Evolutionary conservation across 2,113 vertebrate genomes (phyloP).

Genomic region (Pampusana beccarii): DNA sequence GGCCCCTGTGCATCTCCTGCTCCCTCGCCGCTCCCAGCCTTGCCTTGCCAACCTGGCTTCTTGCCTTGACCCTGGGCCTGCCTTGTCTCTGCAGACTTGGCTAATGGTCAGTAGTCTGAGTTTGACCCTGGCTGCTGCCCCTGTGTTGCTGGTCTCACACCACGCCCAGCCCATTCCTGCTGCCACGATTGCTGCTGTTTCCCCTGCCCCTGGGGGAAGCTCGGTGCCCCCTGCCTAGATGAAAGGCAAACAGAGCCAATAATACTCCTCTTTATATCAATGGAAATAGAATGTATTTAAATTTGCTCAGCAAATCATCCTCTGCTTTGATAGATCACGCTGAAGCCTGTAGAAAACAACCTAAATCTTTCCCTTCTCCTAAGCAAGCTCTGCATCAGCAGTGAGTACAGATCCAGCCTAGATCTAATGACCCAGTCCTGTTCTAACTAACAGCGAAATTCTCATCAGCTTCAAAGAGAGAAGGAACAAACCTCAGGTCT

Average conservation of each 20-base stretch:
- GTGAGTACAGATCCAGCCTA: accelerated
- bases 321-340: neutral
- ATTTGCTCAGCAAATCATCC: neutral
- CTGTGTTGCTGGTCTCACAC: neutral
- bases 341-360: neutral
- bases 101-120: neutral
- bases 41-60: neutral
- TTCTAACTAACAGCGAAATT: neutral
- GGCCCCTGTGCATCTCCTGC: neutral
- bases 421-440: neutral
- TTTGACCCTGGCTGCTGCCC: accelerated
- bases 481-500: neutral
- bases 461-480: neutral
- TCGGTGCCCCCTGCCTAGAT: neutral
- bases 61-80: neutral
- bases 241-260: neutral
- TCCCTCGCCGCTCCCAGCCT: accelerated
- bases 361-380: neutral
- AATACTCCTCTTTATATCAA: neutral
- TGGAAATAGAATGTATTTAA: neutral
- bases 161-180: neutral
- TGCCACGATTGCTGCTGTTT: accelerated
- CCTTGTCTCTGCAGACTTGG: neutral
- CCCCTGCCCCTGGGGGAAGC: neutral
- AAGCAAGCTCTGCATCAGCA: neutral